Evolutionary conservation across 2,888 invertebrate genomes (phyloP), one percentile per base, ranked within the genome.

Genomic region (Pyrrhia umbra): DNA sequence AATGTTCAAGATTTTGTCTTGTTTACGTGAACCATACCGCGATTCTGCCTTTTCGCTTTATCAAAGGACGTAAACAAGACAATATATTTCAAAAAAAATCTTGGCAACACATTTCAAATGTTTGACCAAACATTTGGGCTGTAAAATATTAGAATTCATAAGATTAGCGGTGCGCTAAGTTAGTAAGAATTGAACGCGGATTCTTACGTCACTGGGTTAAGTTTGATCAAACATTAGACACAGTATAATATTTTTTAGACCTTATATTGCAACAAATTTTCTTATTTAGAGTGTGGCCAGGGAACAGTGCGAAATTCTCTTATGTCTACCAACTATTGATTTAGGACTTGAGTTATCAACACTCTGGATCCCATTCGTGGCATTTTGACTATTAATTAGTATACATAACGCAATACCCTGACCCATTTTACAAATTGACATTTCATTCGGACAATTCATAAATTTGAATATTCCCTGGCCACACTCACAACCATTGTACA

Each of bases 191-290:
- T 43, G 23, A 15, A 13, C 10, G 30, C 30, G 30, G 4, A 20
- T n/a, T 52, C 40, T 10, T 13, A 34, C 45, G 16, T 57, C 57
- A 68, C 52, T 58, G 47, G 55, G 37, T 20, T n/a, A 34, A 59
- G 74, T 77, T 75, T 68, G 71, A 75, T 80, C 81, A 78, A 78
- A 78, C 78, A 80, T 80, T 62, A 37, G 61, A 69, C 49, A 69
- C 63, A 62, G 10, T 51, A 50, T 58, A 45, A 27, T 27, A 59
- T 54, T 61, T 58, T 64, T 56, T 27, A 52, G 45, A 57, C 34
- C 49, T 49, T 61, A 67, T 30, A 55, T 40, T 65, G 34, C 56
- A 77, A 66, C 40, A 62, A 57, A 23, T 37, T 61, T 40, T 57
- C 21, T 63, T 42, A 20, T 23, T 45, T 6, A 30, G 56, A 61